A percentile compares a stretch with the other conserved stretches of the same genome.
Evolutionary conservation across 2,888 invertebrate species (phyloP).

Genomic region (Drosophila mayaguana): DNA sequence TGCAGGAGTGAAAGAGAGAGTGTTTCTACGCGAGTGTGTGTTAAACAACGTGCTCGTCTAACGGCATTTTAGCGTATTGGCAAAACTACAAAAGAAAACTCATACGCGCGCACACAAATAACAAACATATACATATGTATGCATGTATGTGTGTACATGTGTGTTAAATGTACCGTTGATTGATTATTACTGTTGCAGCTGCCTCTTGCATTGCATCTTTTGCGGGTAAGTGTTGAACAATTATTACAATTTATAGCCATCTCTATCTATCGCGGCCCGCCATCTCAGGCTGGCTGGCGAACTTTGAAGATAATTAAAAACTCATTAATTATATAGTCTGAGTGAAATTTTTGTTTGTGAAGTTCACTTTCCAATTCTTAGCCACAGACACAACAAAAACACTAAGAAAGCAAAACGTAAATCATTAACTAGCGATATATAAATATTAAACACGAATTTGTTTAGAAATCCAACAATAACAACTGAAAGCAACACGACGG

Average conservation of each 20-base stretch:
- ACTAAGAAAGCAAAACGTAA: conserved; percentile 62
- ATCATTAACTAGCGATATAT: conserved; percentile 69
- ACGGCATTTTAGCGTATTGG: conserved; percentile 51
- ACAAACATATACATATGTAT: neutral
- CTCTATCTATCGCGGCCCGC: conserved; percentile 7
- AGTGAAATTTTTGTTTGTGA: conserved; percentile 63
- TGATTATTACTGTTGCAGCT: conserved; percentile 58
- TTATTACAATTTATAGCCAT: conserved; percentile 39
- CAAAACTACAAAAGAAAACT: conserved; percentile 43
- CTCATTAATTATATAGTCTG: conserved; percentile 70
- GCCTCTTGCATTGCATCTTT: conserved; percentile 43
- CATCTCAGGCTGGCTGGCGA: conserved; percentile 33
- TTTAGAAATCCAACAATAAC: conserved; percentile 49
- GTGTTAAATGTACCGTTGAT: conserved; percentile 41
- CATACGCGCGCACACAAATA: conserved; percentile 13
- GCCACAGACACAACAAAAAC: conserved; percentile 1
- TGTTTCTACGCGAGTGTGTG: conserved; percentile 27
- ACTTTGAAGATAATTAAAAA: conserved; percentile 64
- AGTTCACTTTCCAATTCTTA: conserved; percentile 75
- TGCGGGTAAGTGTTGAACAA: conserved; percentile 55
- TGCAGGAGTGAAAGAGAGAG: conserved; percentile 25
- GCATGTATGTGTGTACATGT: conserved; percentile 4
- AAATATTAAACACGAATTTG: conserved; percentile 56
- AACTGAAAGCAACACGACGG: conserved; percentile 17
- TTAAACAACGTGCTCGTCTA: conserved; percentile 45